Base-by-base conservation (phyloP, 2,113 vertebrate genomes). In the Salminus brasiliensis region DNA sequence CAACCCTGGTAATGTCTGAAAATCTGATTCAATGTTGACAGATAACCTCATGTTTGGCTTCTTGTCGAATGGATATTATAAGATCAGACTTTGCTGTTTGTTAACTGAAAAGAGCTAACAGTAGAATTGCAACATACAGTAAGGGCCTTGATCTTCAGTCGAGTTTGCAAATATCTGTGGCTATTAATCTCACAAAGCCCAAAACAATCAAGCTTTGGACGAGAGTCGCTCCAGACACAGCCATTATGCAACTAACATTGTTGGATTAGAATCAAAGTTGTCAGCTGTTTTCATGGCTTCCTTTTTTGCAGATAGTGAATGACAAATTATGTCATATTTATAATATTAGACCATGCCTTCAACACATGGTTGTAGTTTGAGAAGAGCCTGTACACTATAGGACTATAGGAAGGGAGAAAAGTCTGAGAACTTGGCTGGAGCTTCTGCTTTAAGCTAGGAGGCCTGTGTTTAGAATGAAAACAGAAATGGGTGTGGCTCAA, bases 181-280 rank as follows among this genome's bases (percentile, higher is more conserved):
- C 57, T 39, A 62, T 74, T 83, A 74, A 69, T 32, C 63, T 57
- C 41, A 60, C 47, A 32, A 75, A 68, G 66, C 34, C 72, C 39
- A 74, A 75, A 66, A 18, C 57, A 65, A 75, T 83, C 45, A 66
- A 7, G 57, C 34, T 68, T 63, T 27, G 45, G 65, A 57, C 57
- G 34, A 79, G 73, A 71, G 30, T 53, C 52, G 34, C 45, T 83
- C 72, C 68, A 74, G 81, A 78, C 68, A 65, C 41, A 53, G 12
- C 71, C 21, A 70, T 73, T 66, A 43, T 71, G 41, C 25, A 73
- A 65, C 18, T 36, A 10, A 69, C n/a, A 18, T 59, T 36, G 59
- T n/a, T n/a, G 30, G 41, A 80, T 45, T 15, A 47, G 39, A 80
- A 74, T 8, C 45, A 47, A 30, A 27, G 11, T 29, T 9, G 3